Base-by-base conservation (phyloP, 92 coral and sea anemone species). In the Nematostella vectensis region DNA sequence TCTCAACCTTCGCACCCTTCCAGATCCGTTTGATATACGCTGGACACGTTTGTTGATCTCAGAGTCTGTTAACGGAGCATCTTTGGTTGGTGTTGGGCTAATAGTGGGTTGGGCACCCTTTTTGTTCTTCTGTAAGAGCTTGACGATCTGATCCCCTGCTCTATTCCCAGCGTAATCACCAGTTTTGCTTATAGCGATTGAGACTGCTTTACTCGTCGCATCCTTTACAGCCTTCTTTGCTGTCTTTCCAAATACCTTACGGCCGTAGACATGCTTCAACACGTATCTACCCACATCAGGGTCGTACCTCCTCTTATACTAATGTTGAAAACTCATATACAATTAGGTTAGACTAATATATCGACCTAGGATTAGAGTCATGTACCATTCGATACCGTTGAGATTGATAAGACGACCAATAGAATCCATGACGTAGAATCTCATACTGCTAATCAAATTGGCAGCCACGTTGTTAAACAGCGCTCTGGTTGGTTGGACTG, bases 201-300 rank as follows among this genome's bases (percentile, higher is more conserved):
- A 2, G 11, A 4, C 37, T 1, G 1, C 25, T 47, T 17, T 45
- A 10, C 17, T 60, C 0, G 30, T 1, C 28, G 25, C 56, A 27
- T 45, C 27, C 26, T 25, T 27, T 3, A 42, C 61, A 11, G 36
- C 27, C 2, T 55, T 28, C 21, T 3, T 2, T 25, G 16, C 30
- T n/a, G 43, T 40, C 44, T 0, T 20, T 17, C 8, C 30, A 36
- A 2, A 31, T 55, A 25, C 19, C 15, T 24, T 3, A 2, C 23
- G 25, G 29, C 37, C 30, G 22, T 2, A 55, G 4, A 23, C 30
- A 31, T 26, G 37, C 55, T 44, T 11, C 12, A 19, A 49, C 0
- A 59, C 68, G 36, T 51, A 31, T 59, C 17, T n/a, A 1, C 76
- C 76, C n/a, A 39, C 0, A 3, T 56, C 43, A 2, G 69, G 77